phyloP scores from a whole-genome alignment of 2,113 vertebrate species.

The Pantherophis guttatus region DNA sequence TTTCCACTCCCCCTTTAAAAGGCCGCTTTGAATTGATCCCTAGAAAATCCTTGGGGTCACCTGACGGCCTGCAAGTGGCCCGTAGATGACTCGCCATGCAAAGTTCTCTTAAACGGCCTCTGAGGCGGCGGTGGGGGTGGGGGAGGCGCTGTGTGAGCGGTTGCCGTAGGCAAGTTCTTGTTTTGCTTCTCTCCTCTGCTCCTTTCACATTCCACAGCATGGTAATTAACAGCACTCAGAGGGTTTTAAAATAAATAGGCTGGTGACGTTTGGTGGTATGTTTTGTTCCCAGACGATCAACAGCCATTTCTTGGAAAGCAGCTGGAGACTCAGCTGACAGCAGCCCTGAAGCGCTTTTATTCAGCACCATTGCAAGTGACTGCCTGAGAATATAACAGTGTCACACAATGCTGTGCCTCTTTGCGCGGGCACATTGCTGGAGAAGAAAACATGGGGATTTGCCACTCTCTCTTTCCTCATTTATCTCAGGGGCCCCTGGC shows the following conservation, averaged over 20 bases:
- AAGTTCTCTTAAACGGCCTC: background rate
- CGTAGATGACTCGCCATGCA: background rate
- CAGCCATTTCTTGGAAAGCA: slow-evolving; percentile 32
- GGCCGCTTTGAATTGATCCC: no score
- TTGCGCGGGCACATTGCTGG: slow-evolving; percentile 23
- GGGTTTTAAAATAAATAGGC: background rate
- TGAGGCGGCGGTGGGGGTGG: background rate
- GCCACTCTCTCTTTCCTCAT: background rate
- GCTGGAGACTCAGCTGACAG: slow-evolving; percentile 53
- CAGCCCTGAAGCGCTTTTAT: background rate
- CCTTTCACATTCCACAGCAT: slow-evolving; percentile 27
- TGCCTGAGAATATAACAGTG: background rate
- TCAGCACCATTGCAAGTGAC: background rate
- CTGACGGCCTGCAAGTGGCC: background rate
- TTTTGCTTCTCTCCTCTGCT: slow-evolving; percentile 4
- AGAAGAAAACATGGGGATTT: slow-evolving; percentile 28
- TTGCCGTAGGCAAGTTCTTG: background rate
- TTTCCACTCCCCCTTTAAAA: background rate
- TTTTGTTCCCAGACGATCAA: slow-evolving; percentile 51
- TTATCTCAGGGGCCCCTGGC: slow-evolving; percentile 52
- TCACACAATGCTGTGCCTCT: slow-evolving; percentile 21
- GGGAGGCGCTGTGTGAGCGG: background rate
- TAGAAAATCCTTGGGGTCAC: background rate
- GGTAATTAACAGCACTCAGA: slow-evolving; percentile 47
- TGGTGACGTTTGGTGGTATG: background rate